A percentile compares a stretch with the other conserved stretches of the same genome.
These are phyloP conservation scores for Rotaria macrura DNA, from an alignment of 2,888 invertebrate genomes.

Conservation along the genomic window DNA sequence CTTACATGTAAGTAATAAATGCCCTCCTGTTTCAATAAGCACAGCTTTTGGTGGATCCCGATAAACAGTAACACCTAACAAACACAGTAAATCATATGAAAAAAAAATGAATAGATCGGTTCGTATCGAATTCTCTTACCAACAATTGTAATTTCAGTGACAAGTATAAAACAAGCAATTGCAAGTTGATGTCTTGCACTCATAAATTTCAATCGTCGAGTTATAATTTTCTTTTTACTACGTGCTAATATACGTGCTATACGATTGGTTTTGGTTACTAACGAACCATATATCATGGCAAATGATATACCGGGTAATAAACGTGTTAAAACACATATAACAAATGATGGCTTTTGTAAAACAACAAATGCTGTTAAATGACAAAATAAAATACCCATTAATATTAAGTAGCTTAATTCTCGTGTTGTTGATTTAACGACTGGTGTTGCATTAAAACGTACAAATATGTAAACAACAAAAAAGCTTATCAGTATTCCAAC, in stretches of 20 bases:
- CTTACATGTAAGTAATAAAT: constrained; percentile 46
- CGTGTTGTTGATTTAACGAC: constrained; percentile 86
- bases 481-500: constrained; percentile 70
- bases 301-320: constrained; percentile 87
- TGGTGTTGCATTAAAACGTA: constrained; percentile 78
- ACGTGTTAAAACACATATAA: constrained; percentile 65
- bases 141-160: constrained; percentile 69
- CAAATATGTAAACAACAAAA: constrained; percentile 69
- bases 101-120: background rate
- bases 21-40: constrained; percentile 32
- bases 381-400: constrained; percentile 51
- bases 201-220: constrained; percentile 66
- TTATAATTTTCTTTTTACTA: constrained; percentile 81
- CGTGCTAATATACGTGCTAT: constrained; percentile 92
- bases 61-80: background rate
- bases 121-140: constrained; percentile 35
- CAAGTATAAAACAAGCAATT: constrained; percentile 73
- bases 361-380: constrained; percentile 37
- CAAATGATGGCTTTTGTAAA: constrained; percentile 22
- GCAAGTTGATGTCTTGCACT: constrained; percentile 53
- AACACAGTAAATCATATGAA: background rate
- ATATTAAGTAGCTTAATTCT: constrained; percentile 67
- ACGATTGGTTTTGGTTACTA: constrained; percentile 90
- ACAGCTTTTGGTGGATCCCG: constrained; percentile 31
- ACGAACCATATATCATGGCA: constrained; percentile 87